A percentile compares a stretch with the other conserved stretches of the same genome.
These are phyloP conservation scores for Aurelia aurita DNA, from an alignment of 30 jellyfish, hydroid and myxozoan species.

Conservation along the genomic window DNA sequence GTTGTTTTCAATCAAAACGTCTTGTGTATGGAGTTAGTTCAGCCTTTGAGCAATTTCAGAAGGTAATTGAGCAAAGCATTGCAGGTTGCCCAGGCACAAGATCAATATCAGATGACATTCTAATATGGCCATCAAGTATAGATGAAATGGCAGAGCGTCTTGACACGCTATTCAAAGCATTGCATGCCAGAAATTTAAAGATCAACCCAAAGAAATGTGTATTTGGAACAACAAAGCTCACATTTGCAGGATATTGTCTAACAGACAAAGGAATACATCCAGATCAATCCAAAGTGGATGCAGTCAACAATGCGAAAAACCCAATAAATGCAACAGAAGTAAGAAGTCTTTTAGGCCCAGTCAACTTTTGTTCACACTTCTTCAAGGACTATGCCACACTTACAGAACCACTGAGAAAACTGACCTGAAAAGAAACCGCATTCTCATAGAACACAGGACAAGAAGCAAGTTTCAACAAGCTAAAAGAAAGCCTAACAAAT, in stretches of 20 bases:
- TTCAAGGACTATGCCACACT: conserved; percentile 58
- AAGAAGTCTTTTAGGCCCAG: conserved; percentile 60
- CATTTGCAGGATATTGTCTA: conserved; percentile 41
- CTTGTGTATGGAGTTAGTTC: conserved; percentile 43
- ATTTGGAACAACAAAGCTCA: conserved; percentile 39
- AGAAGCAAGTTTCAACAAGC: conserved; percentile 17
- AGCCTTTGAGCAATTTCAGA: conserved; percentile 1
- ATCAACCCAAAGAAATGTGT: conserved; percentile 32
- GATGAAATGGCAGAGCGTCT: conserved; percentile 51
- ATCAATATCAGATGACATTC: conserved; percentile 8
- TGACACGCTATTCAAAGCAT: conserved; percentile 27
- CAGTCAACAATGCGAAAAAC: conserved; percentile 23
- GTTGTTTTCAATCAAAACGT: too few species aligned
- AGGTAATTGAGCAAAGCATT: neutral
- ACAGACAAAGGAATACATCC: conserved; percentile 64
- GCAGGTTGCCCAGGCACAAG: conserved; percentile 34
- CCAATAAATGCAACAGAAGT: conserved; percentile 39
- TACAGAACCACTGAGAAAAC: conserved; percentile 48
- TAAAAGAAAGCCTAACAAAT: conserved; percentile 49
- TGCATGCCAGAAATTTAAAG: conserved; percentile 43
- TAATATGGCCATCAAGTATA: neutral
- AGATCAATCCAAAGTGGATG: conserved; percentile 45
- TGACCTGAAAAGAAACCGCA: conserved; percentile 40
- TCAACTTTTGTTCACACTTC: conserved; percentile 45
- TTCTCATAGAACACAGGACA: conserved; percentile 33